A percentile compares a stretch with the other conserved stretches of the same genome.
Evolutionary conservation across 2,113 vertebrate genomes (phyloP).

Genomic region (Corydoras sp.): DNA sequence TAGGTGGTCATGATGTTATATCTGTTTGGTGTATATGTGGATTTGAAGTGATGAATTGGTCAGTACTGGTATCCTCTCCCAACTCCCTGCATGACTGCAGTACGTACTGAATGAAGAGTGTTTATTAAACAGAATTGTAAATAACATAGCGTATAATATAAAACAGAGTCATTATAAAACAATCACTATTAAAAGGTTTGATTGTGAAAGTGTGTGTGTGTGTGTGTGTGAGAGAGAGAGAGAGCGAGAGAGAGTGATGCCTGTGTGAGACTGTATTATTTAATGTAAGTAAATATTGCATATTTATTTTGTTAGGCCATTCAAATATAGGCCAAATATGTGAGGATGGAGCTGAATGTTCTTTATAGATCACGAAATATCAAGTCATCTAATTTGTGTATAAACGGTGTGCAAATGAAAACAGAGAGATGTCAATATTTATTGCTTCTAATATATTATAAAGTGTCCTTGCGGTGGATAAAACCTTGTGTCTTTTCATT

Average conservation of each 20-base stretch:
- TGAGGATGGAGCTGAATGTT: slow-evolving; percentile 37
- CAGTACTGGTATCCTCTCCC: too few relatives aligned
- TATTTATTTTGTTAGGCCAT: slow-evolving; percentile 50
- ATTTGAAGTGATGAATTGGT: too few relatives aligned
- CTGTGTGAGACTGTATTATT: slow-evolving; percentile 24
- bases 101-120: slow-evolving; percentile 65
- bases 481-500: slow-evolving; percentile 6
- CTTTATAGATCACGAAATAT: slow-evolving; percentile 29
- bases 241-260: slow-evolving; percentile 32
- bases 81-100: slow-evolving; percentile 58
- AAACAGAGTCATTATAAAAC: slow-evolving; percentile 43
- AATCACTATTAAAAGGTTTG: slow-evolving; percentile 45
- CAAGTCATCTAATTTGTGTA: slow-evolving; percentile 51
- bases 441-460: slow-evolving; percentile 70
- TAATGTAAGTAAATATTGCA: slow-evolving; percentile 37
- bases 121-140: slow-evolving; percentile 69
- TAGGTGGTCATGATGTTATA: too few relatives aligned
- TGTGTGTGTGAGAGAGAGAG: not conserved
- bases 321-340: slow-evolving; percentile 29
- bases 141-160: slow-evolving; percentile 53
- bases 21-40: too few relatives aligned
- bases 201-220: slow-evolving; percentile 11
- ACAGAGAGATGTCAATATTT: slow-evolving; percentile 70
- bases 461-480: slow-evolving; percentile 66
- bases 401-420: slow-evolving; percentile 52